Percentiles rank a stretch among this genome's conserved stretches.
Evolutionary conservation across 37 sponge, comb jelly and placozoan species (phyloP).

Genomic region (Crambe crambe): DNA sequence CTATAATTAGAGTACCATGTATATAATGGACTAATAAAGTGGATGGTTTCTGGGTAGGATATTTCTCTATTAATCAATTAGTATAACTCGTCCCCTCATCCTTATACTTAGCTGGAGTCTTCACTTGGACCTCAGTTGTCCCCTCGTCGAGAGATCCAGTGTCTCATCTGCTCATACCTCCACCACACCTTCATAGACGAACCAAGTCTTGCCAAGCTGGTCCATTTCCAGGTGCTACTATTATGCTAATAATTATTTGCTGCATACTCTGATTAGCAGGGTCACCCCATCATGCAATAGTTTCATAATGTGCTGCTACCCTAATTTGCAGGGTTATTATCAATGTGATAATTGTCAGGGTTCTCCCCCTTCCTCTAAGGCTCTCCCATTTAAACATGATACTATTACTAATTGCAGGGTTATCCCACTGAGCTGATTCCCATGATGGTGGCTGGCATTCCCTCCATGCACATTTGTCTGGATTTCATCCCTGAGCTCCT

Average conservation of each 20-base stretch:
- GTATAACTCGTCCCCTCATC: too few species aligned
- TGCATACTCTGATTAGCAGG: too few species aligned
- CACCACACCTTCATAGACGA: constrained; percentile 90
- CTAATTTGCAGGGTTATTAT: too few species aligned
- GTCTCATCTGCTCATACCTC: constrained; percentile 76
- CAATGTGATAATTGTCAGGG: too few species aligned
- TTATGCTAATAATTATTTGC: too few species aligned
- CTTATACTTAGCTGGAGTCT: constrained; percentile 39
- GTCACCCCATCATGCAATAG: too few species aligned
- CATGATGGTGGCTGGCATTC: constrained; percentile 80
- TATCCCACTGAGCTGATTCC: constrained; percentile 76
- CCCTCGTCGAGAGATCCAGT: constrained; percentile 66
- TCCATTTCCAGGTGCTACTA: constrained; percentile 87
- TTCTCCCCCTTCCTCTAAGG: neutral
- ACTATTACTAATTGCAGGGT: constrained; percentile 27
- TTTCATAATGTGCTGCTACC: too few species aligned
- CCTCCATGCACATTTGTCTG: constrained; percentile 93
- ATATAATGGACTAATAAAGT: too few species aligned
- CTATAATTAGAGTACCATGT: too few species aligned
- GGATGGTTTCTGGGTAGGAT: too few species aligned
- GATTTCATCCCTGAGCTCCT: constrained; percentile 92
- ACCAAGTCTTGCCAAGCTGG: constrained; percentile 82
- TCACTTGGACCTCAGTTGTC: constrained; percentile 69
- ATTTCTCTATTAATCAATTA: too few species aligned
- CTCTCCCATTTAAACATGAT: neutral